A percentile compares a stretch with the other conserved stretches of the same genome.
These are phyloP conservation scores for Scomber colias DNA, from an alignment of 2,113 vertebrate species.

Conservation along the genomic window DNA sequence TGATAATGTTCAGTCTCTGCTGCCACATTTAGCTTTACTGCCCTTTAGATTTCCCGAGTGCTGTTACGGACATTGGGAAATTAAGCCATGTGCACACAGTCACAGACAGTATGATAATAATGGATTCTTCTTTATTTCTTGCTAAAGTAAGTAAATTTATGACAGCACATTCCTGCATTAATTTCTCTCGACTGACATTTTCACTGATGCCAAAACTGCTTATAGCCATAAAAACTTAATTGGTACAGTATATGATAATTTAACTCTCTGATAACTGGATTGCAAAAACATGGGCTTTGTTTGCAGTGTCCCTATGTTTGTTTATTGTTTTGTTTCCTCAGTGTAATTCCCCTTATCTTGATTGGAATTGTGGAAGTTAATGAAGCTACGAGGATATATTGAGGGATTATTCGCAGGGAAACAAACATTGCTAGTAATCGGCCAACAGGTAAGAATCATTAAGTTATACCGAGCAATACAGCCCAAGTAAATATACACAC, in stretches of 20 bases:
- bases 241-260: conserved; percentile 17
- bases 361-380: conserved; percentile 59
- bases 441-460: conserved; percentile 44
- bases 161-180: not conserved
- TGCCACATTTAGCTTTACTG: conserved; percentile 23
- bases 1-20: conserved; percentile 10
- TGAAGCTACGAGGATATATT: conserved; percentile 44
- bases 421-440: conserved; percentile 43
- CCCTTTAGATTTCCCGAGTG: not conserved
- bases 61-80: conserved; percentile 2
- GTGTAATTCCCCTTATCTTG: conserved; percentile 61
- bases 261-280: conserved; percentile 30
- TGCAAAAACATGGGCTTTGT: conserved; percentile 17
- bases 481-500: not conserved
- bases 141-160: not conserved
- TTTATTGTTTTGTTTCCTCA: conserved; percentile 51
- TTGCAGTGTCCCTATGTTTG: conserved; percentile 39
- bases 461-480: conserved; percentile 10
- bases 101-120: not conserved
- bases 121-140: not conserved
- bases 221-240: conserved; percentile 18
- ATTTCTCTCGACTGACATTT: not conserved
- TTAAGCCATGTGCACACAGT: not conserved
- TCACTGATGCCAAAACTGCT: not conserved
- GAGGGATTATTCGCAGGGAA: conserved; percentile 47